Percentiles rank a stretch among this genome's conserved stretches.
These are phyloP conservation scores for Seira sanloemensis DNA, from an alignment of 2,888 invertebrate genomes.

Conservation along the genomic window DNA sequence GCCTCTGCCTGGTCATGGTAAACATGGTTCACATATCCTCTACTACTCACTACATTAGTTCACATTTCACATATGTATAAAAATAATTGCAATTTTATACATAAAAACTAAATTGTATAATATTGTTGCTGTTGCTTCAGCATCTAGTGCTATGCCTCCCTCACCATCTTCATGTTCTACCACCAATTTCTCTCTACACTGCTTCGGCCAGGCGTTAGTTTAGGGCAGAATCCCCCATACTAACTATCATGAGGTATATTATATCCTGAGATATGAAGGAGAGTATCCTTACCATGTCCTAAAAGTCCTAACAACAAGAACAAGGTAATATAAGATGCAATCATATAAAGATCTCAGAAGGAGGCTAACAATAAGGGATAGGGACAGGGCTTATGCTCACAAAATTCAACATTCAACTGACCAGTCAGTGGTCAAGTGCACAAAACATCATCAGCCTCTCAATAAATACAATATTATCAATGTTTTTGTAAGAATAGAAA, in stretches of 20 bases:
- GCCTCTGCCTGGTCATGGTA: background rate
- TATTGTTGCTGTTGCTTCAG: background rate
- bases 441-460: slow-evolving; percentile 41
- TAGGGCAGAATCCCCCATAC: background rate
- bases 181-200: background rate
- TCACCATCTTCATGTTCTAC: background rate
- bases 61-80: background rate
- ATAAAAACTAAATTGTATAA: slow-evolving; percentile 6
- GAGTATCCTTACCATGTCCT: slow-evolving; percentile 9
- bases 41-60: background rate
- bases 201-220: slow-evolving; percentile 56
- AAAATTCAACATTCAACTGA: slow-evolving; percentile 53
- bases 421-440: slow-evolving; percentile 63
- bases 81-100: background rate
- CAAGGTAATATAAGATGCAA: slow-evolving; percentile 5
- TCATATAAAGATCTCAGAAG: slow-evolving; percentile 1
- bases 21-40: background rate
- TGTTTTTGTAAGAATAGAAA: slow-evolving; percentile 19
- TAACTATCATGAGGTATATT: background rate
- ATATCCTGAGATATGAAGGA: slow-evolving; percentile 3
- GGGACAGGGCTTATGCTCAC: slow-evolving; percentile 7
- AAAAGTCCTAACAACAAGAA: slow-evolving; percentile 31
- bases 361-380: slow-evolving; percentile 16
- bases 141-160: slow-evolving; percentile 28
- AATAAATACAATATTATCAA: slow-evolving; percentile 30